Evolutionary conservation across 2,888 invertebrate species (phyloP).

Genomic region (Margaritifera margaritifera): DNA sequence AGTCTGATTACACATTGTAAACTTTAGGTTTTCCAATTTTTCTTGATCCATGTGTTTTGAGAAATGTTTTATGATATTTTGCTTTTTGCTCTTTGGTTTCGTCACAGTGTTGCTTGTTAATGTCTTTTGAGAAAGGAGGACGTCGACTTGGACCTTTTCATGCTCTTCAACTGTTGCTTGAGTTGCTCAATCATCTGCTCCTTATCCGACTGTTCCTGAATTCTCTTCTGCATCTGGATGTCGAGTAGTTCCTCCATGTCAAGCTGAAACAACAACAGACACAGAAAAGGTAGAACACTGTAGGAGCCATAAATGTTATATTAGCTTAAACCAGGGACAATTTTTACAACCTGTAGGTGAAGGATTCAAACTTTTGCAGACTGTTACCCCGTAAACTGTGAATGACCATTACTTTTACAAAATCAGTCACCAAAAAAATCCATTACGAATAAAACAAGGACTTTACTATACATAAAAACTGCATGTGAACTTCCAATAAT

Average conservation of each 20-base stretch:
- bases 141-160: constrained; percentile 24
- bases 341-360: not conserved
- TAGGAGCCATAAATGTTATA: not conserved
- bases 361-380: not conserved
- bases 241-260: constrained; percentile 94
- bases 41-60: too few relatives aligned
- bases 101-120: too few relatives aligned
- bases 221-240: constrained; percentile 90
- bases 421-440: too few relatives aligned
- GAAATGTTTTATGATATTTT: too few relatives aligned
- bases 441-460: too few relatives aligned
- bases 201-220: constrained; percentile 72
- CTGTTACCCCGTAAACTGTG: too few relatives aligned
- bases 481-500: too few relatives aligned
- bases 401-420: too few relatives aligned
- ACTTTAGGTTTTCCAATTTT: too few relatives aligned
- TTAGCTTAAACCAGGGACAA: not conserved
- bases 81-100: too few relatives aligned
- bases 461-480: too few relatives aligned
- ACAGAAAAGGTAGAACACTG: not conserved
- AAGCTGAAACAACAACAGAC: constrained; percentile 79
- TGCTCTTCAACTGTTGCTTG: constrained; percentile 20
- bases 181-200: constrained; percentile 32
- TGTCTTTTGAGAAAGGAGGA: constrained; percentile 10
- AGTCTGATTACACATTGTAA: too few relatives aligned